Conservation (phyloP, 2,888 invertebrate species). For the Galeruca laticollis region DNA sequence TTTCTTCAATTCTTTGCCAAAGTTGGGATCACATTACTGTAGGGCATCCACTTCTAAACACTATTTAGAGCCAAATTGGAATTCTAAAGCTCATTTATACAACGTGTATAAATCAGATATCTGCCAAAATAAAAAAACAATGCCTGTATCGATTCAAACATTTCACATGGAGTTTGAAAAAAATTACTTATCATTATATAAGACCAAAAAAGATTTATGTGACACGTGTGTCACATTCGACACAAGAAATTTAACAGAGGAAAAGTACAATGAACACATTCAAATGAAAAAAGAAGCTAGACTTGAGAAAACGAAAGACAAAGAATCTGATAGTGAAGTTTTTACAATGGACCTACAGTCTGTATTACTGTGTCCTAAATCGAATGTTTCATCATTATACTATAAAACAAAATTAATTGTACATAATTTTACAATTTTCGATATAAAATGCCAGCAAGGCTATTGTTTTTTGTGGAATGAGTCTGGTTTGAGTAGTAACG, state of each 20-base stretch:
- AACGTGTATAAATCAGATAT: background rate
- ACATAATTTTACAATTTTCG: constrained; percentile 34
- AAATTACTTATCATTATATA: constrained; percentile 30
- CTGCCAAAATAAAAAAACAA: background rate
- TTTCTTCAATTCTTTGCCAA: constrained; percentile 12
- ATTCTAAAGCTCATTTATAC: background rate
- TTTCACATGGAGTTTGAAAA: constrained; percentile 30
- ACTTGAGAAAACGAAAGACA: constrained; percentile 32
- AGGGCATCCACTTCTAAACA: background rate
- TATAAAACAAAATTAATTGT: no score
- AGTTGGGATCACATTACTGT: constrained; percentile 5
- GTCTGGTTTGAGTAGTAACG: constrained; percentile 30
- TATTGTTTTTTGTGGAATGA: constrained; percentile 39
- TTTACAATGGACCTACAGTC: no score
- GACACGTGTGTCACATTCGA: constrained; percentile 41
- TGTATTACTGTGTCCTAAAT: no score
- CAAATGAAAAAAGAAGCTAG: constrained; percentile 28
- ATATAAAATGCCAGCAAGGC: constrained; percentile 29
- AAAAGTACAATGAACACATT: constrained; percentile 35
- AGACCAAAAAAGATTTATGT: constrained; percentile 40
- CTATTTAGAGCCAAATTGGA: background rate
- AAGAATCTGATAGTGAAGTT: constrained; percentile 30
- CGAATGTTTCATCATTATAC: no score
- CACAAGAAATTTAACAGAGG: no score
- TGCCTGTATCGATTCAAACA: constrained; percentile 28